phyloP scores from a whole-genome alignment of 1,140 invertebrate genomes.

The Lutraria rhynchaena region DNA sequence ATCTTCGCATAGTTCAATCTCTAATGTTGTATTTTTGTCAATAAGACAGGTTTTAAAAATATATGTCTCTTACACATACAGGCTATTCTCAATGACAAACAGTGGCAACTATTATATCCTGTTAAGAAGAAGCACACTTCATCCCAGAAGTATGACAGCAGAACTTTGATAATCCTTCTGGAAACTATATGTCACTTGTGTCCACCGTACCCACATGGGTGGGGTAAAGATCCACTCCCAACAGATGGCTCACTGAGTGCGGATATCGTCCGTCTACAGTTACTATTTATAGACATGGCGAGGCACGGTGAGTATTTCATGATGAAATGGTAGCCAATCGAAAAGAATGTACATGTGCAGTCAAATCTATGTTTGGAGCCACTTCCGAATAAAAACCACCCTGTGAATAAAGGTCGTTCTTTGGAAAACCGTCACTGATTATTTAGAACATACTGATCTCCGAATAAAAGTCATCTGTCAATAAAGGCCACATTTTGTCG shows the following conservation, averaged over 20 bases:
- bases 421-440: too few relatives aligned
- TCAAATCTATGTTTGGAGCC: too few relatives aligned
- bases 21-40: too few relatives aligned
- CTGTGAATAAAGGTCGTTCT: too few relatives aligned
- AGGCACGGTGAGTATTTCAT: conserved; percentile 44
- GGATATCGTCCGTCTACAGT: conserved; percentile 74
- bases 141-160: conserved; percentile 71
- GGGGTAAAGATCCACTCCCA: conserved; percentile 67
- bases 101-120: conserved; percentile 76
- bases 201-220: conserved; percentile 77
- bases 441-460: too few relatives aligned
- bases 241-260: conserved; percentile 73
- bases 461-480: too few relatives aligned
- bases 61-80: conserved; percentile 10
- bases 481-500: too few relatives aligned
- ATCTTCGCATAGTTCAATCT: too few relatives aligned
- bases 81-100: conserved; percentile 65
- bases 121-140: conserved; percentile 63
- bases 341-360: too few relatives aligned
- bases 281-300: conserved; percentile 66
- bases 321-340: not conserved
- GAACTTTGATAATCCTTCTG: conserved; percentile 69
- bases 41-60: too few relatives aligned
- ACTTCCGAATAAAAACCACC: too few relatives aligned
- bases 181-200: conserved; percentile 76